Evolutionary conservation across 2,888 invertebrate genomes (phyloP).

Genomic region (Pollenia griseotomentosa): DNA sequence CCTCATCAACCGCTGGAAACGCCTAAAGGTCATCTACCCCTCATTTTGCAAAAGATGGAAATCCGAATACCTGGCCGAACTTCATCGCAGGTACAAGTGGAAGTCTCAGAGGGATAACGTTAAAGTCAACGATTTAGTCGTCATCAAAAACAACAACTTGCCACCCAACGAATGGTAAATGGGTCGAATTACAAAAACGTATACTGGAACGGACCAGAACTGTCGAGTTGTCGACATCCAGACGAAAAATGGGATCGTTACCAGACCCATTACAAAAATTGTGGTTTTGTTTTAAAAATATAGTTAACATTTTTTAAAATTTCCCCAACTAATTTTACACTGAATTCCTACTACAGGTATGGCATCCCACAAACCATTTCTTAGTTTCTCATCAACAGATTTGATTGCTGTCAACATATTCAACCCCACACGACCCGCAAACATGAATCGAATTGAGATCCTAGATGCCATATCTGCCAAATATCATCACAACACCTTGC

Average conservation of each 20-base stretch:
- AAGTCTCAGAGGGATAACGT: slow-evolving; percentile 38
- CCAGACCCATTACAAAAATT: too few relatives aligned
- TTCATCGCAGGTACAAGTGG: slow-evolving; percentile 60
- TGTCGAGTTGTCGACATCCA: slow-evolving; percentile 40
- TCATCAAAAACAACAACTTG: slow-evolving; percentile 53
- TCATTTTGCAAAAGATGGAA: slow-evolving; percentile 41
- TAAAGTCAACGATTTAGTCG: slow-evolving; percentile 35
- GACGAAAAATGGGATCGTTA: background rate
- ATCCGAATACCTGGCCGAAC: slow-evolving; percentile 33
- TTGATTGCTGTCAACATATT: too few relatives aligned
- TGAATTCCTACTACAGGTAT: background rate
- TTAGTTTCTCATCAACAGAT: too few relatives aligned
- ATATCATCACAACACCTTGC: too few relatives aligned
- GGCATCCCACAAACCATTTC: too few relatives aligned
- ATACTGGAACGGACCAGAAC: slow-evolving; percentile 19
- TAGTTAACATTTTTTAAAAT: too few relatives aligned
- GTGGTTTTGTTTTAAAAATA: too few relatives aligned
- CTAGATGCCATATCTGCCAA: too few relatives aligned
- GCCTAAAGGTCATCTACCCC: slow-evolving; percentile 7
- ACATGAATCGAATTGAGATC: too few relatives aligned
- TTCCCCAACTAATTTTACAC: too few relatives aligned
- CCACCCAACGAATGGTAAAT: slow-evolving; percentile 55
- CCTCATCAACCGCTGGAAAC: background rate
- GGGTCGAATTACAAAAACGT: slow-evolving; percentile 15
- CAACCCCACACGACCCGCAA: too few relatives aligned